Evolutionary conservation across 2,888 invertebrate genomes (phyloP).

Genomic region (Saturnia japonica): DNA sequence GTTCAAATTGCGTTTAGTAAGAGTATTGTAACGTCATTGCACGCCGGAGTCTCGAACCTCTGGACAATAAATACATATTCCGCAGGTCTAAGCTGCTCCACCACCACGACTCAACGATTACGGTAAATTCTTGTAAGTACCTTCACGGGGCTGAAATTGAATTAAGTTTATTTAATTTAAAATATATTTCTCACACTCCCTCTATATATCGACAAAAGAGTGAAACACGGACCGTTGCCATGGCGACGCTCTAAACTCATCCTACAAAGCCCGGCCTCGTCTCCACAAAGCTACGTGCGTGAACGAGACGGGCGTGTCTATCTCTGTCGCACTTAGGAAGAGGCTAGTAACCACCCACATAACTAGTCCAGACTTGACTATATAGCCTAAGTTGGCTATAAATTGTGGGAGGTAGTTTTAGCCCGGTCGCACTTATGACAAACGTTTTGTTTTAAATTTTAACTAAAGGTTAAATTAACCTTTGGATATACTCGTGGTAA

Average conservation of each 20-base stretch:
- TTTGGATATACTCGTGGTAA: background rate
- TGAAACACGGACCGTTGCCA: background rate
- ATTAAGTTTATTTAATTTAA: too few species aligned
- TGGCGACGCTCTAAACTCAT: background rate
- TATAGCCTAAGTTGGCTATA: slow-evolving; percentile 10
- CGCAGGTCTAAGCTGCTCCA: too few species aligned
- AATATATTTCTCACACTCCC: background rate
- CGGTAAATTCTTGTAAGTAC: too few species aligned
- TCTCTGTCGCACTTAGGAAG: background rate
- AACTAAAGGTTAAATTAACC: background rate
- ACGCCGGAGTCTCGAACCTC: too few species aligned
- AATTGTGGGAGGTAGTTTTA: slow-evolving; percentile 10
- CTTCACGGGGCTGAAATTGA: too few species aligned
- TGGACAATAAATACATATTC: too few species aligned
- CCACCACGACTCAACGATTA: too few species aligned
- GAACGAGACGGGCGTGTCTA: background rate
- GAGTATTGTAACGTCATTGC: too few species aligned
- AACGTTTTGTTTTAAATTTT: background rate
- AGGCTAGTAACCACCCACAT: background rate
- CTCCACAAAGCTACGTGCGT: background rate
- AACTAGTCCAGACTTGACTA: slow-evolving; percentile 2
- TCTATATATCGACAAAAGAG: background rate
- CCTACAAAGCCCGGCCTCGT: background rate
- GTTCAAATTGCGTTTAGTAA: too few species aligned
- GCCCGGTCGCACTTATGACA: background rate